Evolutionary conservation across 2,113 vertebrate genomes (phyloP).

Genomic region (Lucifuga dentata): DNA sequence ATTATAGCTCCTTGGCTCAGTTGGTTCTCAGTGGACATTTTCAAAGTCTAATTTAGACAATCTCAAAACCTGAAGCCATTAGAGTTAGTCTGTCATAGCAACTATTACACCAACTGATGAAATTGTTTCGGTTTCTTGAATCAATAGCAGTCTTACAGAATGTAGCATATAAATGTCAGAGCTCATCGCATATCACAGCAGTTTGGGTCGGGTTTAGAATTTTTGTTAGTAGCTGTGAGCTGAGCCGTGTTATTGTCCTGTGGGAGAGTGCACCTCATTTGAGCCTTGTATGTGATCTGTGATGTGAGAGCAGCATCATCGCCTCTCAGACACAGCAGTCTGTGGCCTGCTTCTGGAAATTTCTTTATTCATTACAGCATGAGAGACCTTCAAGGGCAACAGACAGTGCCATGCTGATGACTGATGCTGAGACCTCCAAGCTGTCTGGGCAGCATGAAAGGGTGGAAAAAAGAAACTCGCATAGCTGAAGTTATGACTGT

Average conservation of each 20-base stretch:
- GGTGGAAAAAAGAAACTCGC: conserved; percentile 1
- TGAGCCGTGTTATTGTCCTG: conserved; percentile 29
- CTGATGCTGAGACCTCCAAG: conserved; percentile 48
- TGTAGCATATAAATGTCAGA: not conserved
- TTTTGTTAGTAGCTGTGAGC: not conserved
- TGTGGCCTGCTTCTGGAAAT: conserved; percentile 21
- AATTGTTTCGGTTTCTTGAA: no score
- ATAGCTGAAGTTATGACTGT: conserved; percentile 32
- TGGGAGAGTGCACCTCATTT: not conserved
- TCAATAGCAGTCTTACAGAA: no score
- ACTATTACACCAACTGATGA: no score
- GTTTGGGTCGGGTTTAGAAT: not conserved
- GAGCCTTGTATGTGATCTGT: not conserved
- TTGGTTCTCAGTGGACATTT: no score
- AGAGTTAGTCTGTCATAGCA: no score
- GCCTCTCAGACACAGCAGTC: conserved; percentile 28
- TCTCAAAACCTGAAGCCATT: no score
- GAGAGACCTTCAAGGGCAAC: conserved; percentile 22
- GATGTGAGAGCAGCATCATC: conserved; percentile 7
- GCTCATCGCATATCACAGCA: not conserved
- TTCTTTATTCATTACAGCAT: conserved; percentile 50
- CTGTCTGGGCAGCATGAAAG: conserved; percentile 22
- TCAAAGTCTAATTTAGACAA: no score
- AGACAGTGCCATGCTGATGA: conserved; percentile 44
- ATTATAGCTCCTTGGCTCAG: no score